Evolutionary conservation across 2,888 invertebrate genomes (phyloP), one percentile per base, ranked within the genome.

Genomic region (Phaedon cochleariae): DNA sequence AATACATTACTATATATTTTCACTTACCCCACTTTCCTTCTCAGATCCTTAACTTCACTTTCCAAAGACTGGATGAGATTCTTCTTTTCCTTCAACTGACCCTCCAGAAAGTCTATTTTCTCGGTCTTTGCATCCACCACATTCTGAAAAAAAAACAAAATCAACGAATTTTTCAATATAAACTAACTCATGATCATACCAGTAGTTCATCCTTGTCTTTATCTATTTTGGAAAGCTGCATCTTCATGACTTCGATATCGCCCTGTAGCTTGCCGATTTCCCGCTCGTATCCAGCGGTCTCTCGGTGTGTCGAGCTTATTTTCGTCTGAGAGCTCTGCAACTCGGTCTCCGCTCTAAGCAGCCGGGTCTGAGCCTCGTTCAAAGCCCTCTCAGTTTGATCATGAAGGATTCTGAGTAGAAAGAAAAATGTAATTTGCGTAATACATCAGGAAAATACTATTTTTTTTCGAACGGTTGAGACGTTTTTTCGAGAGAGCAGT

Each of bases 361-460:
- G 80, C 81, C 92, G 90, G 78, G 86, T 87, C 80, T 92, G 92
- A 62, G 89, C 85, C 72, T 92, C 91, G 60, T 86, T 85, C 65
- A 91, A 85, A 49, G 90, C 88, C 75, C 90, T 88, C 81, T 93
- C 93, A 3, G 92, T 91, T 85, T 93, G 92, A 75, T 92, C 87
- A 76, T 93, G 92, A 54, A 92, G 85, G 70, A 90, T 87, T 81
- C 92, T 93, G 64, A 20, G 68, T 65, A 64, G 65, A 62, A 57
- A 45, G 41, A 45, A 52, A n/a, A 31, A 46, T n/a, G n/a, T n/a
- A n/a, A n/a, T n/a, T n/a, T n/a, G n/a, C n/a, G n/a, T n/a, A n/a
- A n/a, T n/a, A n/a, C n/a, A n/a, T n/a, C n/a, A n/a, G n/a, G n/a
- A n/a, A n/a, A n/a, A n/a, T n/a, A n/a, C n/a, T n/a, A n/a, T n/a